Conservation (phyloP, 2,888 invertebrate species). For the Leucophora obtusa region DNA sequence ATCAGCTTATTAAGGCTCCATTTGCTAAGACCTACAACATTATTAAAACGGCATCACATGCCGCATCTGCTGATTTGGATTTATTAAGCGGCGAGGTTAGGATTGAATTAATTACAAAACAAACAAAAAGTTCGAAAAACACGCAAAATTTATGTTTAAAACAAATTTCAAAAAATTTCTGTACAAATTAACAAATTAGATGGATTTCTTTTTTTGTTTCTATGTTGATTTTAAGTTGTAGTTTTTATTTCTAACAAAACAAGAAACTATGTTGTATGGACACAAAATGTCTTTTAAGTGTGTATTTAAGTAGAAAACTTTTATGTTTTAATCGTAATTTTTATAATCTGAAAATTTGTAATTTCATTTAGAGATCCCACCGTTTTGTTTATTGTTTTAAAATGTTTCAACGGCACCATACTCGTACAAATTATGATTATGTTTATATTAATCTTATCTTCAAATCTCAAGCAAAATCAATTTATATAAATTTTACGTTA, state of each 20-base stretch:
- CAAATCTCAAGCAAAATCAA: slow-evolving; percentile 4
- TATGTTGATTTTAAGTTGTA: slow-evolving; percentile 48
- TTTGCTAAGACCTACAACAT: slow-evolving; percentile 97
- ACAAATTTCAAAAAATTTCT: slow-evolving; percentile 66
- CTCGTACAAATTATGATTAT: not conserved
- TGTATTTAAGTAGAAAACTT: slow-evolving; percentile 30
- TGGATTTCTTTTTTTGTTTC: slow-evolving; percentile 37
- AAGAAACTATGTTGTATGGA: slow-evolving; percentile 36
- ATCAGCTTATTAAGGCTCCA: slow-evolving; percentile 96
- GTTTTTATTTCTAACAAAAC: slow-evolving; percentile 23
- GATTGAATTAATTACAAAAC: slow-evolving; percentile 69
- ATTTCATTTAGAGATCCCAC: not conserved
- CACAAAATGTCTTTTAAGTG: slow-evolving; percentile 27
- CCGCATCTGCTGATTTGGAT: slow-evolving; percentile 86
- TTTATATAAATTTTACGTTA: not conserved
- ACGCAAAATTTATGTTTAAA: slow-evolving; percentile 62
- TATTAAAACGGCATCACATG: slow-evolving; percentile 88
- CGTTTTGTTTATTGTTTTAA: slow-evolving; percentile 1
- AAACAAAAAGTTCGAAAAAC: slow-evolving; percentile 66
- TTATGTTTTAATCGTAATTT: slow-evolving; percentile 27
- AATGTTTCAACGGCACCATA: slow-evolving; percentile 51
- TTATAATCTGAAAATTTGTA: slow-evolving; percentile 7
- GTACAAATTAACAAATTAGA: slow-evolving; percentile 50
- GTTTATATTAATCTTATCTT: slow-evolving; percentile 13
- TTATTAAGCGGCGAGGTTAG: slow-evolving; percentile 80